These are phyloP conservation scores for Micromussa lordhowensis DNA, from an alignment of 92 coral and sea anemone species.

Conservation along the genomic window DNA sequence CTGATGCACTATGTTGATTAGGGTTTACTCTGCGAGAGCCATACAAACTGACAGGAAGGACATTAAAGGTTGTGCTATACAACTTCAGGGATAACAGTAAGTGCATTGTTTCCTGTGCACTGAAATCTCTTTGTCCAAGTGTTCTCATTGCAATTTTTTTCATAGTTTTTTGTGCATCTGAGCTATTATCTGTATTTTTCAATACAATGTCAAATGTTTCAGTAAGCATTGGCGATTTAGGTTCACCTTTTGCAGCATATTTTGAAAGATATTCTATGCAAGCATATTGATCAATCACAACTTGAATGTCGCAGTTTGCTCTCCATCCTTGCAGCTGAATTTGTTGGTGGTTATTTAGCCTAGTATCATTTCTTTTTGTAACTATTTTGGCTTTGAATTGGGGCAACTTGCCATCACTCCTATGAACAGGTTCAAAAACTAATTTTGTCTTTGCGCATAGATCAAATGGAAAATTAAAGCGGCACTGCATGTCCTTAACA, in stretches of 20 bases:
- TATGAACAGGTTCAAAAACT: conserved; percentile 59
- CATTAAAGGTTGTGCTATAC: conserved; percentile 37
- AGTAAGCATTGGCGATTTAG: too few relatives aligned
- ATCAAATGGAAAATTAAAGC: conserved; percentile 72
- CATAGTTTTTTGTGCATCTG: too few relatives aligned
- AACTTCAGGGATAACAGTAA: conserved; percentile 45
- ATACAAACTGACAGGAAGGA: conserved; percentile 34
- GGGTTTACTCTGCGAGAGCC: conserved; percentile 51
- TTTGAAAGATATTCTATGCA: conserved; percentile 58
- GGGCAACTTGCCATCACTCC: conserved; percentile 22
- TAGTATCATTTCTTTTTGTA: conserved; percentile 47
- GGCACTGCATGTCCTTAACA: conserved; percentile 43
- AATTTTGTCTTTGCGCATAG: conserved; percentile 57
- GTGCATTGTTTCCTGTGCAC: conserved; percentile 78
- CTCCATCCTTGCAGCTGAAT: too few relatives aligned
- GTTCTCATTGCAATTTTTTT: conserved; percentile 55
- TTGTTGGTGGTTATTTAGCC: conserved; percentile 54
- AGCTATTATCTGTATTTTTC: too few relatives aligned
- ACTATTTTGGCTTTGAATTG: conserved; percentile 56
- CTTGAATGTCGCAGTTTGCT: too few relatives aligned
- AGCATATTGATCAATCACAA: conserved; percentile 46
- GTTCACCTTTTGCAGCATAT: too few relatives aligned
- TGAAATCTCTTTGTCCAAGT: conserved; percentile 65
- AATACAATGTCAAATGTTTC: too few relatives aligned
- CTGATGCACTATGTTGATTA: neutral